Evolutionary conservation across 2,797 vertebrate genomes (phyloP), one percentile per base, ranked within the genome.

Genomic region (Echeneis naucrates): DNA sequence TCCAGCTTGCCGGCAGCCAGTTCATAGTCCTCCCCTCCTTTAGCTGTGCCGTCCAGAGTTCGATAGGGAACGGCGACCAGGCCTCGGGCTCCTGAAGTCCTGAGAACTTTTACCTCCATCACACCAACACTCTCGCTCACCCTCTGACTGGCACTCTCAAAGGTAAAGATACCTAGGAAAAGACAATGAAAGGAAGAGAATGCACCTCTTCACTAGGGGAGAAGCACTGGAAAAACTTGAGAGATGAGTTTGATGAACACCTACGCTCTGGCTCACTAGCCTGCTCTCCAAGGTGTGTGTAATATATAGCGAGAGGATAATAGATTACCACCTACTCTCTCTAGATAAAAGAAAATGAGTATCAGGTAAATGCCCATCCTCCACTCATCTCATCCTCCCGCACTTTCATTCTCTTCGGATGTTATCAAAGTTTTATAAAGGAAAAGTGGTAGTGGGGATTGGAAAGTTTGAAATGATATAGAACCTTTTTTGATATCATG

Each of bases 21-120:
- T 59, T 95, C 94, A n/a, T 95, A 96, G 80, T 96, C 95, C 80
- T 96, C 95, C 16, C 95, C 95, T 11, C 91, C 94, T 21, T 79
- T 92, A 9, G 95, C 95, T 0, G 93, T 93, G 48, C 90, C 94
- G 2, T 96, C 95, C 51, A 94, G 16, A 1, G 95, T 95, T 8
- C 89, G 91, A 77, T 93, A 95, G 1, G 95, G 95, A 13, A 95
- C 83, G 0, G 93, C 93, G 0, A 89, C 94, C 64, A 92, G 86
- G 57, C 95, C 95, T 1, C 95, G 89, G 19, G 95, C 94, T 1
- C 94, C 94, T 0, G 95, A 95, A 0, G 92, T 95, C 81, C 94
- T 81, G 58, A 90, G 88, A 42, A 96, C 95, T 81, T 94, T 91
- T 35, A 92, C 90, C 81, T 93, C 88, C 90, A 91, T 93, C 66